Conservation (phyloP, 2,888 invertebrate species). For the Cheilosia scutellata region DNA sequence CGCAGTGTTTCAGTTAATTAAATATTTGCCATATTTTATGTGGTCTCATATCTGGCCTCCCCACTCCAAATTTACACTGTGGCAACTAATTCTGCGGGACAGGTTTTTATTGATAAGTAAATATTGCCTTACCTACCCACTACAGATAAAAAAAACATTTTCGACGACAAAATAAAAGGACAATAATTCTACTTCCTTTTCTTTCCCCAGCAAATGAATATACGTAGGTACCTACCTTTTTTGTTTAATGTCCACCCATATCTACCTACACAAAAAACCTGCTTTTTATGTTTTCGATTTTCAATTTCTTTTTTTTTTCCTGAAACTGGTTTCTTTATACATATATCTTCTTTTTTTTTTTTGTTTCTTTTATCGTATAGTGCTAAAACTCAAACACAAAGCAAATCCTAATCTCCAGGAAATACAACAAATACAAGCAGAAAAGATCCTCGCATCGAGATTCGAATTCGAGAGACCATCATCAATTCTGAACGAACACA, state of each 20-base stretch:
- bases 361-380: slow-evolving; percentile 34
- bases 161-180: slow-evolving; percentile 56
- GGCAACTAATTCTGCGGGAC: slow-evolving; percentile 1
- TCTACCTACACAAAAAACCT: slow-evolving; percentile 61
- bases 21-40: slow-evolving; percentile 28
- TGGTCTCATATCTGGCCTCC: neutral
- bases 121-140: neutral
- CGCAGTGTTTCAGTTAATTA: slow-evolving; percentile 27
- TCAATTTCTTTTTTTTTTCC: slow-evolving; percentile 39
- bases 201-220: slow-evolving; percentile 41
- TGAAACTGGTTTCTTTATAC: slow-evolving; percentile 55
- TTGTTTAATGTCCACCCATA: slow-evolving; percentile 62
- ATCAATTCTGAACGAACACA: slow-evolving; percentile 38
- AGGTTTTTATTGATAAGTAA: slow-evolving; percentile 60
- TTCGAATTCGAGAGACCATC: slow-evolving; percentile 1
- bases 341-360: neutral
- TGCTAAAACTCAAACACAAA: slow-evolving; percentile 69
- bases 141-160: neutral
- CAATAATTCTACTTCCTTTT: slow-evolving; percentile 65
- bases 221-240: slow-evolving; percentile 10
- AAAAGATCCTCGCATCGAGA: slow-evolving; percentile 57
- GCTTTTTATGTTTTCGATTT: slow-evolving; percentile 34
- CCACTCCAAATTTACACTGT: neutral
- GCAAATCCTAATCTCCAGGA: slow-evolving; percentile 75
- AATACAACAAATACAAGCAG: slow-evolving; percentile 58